Percentiles rank a stretch among this genome's conserved stretches.
Conservation (phyloP, 2,113 vertebrate genomes). For the Marcusenius ussheri region DNA sequence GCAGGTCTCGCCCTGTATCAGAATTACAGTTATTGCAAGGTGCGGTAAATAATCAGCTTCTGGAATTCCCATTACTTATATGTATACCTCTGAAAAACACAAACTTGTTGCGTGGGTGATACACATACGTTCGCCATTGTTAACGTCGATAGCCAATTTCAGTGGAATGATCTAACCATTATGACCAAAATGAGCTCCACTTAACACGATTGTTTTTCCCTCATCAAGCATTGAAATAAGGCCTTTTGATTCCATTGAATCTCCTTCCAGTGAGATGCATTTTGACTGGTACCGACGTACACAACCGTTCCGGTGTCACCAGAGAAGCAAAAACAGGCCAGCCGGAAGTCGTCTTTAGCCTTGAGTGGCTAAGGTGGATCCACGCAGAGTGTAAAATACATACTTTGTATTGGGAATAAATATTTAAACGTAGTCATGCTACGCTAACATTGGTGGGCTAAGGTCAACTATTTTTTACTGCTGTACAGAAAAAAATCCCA, state of each 20-base stretch:
- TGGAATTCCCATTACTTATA: not conserved
- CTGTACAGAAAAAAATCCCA: conserved; percentile 7
- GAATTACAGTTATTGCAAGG: not conserved
- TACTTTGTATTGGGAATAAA: not conserved
- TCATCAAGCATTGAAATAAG: not conserved
- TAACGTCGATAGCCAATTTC: not conserved
- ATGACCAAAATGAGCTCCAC: not conserved
- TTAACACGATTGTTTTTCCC: not conserved
- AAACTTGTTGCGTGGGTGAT: not conserved
- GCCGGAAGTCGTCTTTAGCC: not conserved
- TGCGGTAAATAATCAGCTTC: not conserved
- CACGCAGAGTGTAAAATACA: not conserved
- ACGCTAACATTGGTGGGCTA: not conserved
- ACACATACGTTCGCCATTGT: not conserved
- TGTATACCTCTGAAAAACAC: not conserved
- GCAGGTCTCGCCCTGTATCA: not conserved
- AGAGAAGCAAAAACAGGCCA: not conserved
- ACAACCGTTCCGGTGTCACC: not conserved
- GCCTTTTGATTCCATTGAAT: not conserved
- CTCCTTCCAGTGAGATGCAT: not conserved
- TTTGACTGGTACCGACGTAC: not conserved
- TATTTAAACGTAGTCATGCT: not conserved
- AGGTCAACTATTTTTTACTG: not conserved
- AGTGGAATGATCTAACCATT: not conserved
- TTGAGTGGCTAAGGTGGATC: not conserved